Evolutionary conservation across 2,797 vertebrate genomes (phyloP).

Genomic region (Mormyrus proboscirostris): DNA sequence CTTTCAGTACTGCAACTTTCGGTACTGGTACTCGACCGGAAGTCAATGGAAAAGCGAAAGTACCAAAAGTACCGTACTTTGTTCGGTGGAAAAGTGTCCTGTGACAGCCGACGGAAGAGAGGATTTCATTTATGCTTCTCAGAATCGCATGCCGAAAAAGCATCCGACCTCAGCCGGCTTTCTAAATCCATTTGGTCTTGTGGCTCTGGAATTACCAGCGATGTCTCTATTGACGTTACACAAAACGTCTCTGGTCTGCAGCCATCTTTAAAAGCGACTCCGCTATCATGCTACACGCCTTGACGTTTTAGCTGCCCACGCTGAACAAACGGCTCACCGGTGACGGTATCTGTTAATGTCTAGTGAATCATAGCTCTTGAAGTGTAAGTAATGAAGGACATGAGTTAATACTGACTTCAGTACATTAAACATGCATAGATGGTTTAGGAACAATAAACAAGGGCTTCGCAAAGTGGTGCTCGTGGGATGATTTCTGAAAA

Average conservation of each 20-base stretch:
- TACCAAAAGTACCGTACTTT: too few relatives aligned
- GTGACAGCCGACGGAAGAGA: neutral
- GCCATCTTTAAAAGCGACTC: neutral
- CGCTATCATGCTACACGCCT: neutral
- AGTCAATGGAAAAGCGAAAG: too few relatives aligned
- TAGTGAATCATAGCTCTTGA: neutral
- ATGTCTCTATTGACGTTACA: neutral
- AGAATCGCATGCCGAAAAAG: neutral
- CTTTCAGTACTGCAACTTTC: too few relatives aligned
- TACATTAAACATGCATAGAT: neutral
- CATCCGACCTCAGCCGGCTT: neutral
- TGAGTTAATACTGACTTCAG: neutral
- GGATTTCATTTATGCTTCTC: neutral
- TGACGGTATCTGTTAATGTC: neutral
- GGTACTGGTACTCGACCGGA: too few relatives aligned
- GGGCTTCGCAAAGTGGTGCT: neutral
- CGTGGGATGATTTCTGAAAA: neutral
- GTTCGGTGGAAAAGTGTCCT: too few relatives aligned
- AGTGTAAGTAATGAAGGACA: neutral
- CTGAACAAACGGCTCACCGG: neutral
- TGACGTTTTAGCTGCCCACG: neutral
- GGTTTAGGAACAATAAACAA: neutral
- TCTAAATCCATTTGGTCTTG: neutral
- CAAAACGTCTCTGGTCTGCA: neutral
- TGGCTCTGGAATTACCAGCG: neutral